Evolutionary conservation across 2,797 vertebrate genomes (phyloP).

Genomic region (Microtus agrestis): DNA sequence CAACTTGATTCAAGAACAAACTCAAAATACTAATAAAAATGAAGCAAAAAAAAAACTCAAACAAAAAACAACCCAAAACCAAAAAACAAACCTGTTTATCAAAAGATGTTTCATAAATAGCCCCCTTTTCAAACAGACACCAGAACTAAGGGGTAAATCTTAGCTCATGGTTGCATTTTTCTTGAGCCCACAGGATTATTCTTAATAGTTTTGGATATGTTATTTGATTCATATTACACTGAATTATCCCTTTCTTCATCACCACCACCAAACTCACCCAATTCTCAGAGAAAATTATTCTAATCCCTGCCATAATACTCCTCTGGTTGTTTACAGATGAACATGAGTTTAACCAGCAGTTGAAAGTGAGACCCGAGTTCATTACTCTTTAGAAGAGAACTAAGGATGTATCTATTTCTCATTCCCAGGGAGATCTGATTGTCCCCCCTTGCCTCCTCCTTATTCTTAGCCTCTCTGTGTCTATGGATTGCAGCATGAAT

Average conservation of each 20-base stretch:
- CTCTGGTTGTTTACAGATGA: slow-evolving; percentile 13
- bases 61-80: not conserved
- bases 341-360: slow-evolving; percentile 5
- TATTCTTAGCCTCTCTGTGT: not conserved
- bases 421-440: not conserved
- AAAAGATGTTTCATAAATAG: slow-evolving; percentile 8
- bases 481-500: not conserved
- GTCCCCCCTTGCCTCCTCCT: not conserved
- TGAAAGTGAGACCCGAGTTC: not conserved
- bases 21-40: slow-evolving; percentile 12
- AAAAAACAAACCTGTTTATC: slow-evolving; percentile 22
- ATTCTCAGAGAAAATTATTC: not conserved
- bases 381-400: slow-evolving; percentile 50
- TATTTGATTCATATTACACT: not conserved
- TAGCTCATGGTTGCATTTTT: slow-evolving; percentile 23
- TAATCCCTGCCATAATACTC: not conserved
- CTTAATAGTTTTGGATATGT: slow-evolving; percentile 15
- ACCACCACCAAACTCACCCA: not conserved
- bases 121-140: not conserved
- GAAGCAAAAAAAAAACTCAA: not conserved
- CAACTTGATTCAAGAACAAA: slow-evolving; percentile 47
- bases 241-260: slow-evolving; percentile 31
- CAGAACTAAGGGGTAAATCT: not conserved
- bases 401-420: not conserved
- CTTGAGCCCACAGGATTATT: not conserved